Percentiles rank a stretch among this genome's conserved stretches.
These are phyloP conservation scores for Chrysolina haemoptera DNA, from an alignment of 2,888 invertebrate species.

Conservation along the genomic window DNA sequence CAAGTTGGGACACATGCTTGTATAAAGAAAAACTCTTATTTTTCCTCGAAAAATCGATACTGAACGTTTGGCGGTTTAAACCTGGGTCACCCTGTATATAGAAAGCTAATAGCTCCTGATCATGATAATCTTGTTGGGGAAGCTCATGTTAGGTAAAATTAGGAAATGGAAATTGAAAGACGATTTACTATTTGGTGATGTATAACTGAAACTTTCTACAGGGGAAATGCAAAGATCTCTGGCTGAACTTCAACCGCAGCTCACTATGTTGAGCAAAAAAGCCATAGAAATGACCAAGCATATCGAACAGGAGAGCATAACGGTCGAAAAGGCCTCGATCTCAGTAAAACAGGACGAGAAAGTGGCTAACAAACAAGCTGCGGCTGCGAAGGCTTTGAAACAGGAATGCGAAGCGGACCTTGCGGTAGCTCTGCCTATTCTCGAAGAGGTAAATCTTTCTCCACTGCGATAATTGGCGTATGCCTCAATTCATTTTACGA, in stretches of 20 bases:
- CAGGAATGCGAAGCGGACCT: slow-evolving; percentile 94
- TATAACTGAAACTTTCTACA: neutral
- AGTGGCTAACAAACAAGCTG: slow-evolving; percentile 89
- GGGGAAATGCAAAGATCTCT: slow-evolving; percentile 83
- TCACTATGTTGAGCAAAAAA: slow-evolving; percentile 81
- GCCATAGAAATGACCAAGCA: slow-evolving; percentile 83
- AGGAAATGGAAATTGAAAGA: too few relatives aligned
- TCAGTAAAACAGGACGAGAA: slow-evolving; percentile 90
- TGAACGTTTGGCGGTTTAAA: too few relatives aligned
- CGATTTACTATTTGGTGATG: too few relatives aligned
- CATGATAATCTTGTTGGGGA: too few relatives aligned
- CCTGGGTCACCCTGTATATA: too few relatives aligned
- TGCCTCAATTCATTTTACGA: too few relatives aligned
- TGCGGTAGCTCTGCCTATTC: slow-evolving; percentile 87
- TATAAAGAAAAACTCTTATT: too few relatives aligned
- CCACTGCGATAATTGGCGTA: too few relatives aligned
- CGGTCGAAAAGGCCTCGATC: slow-evolving; percentile 84
- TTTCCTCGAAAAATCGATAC: too few relatives aligned
- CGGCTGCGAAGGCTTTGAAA: slow-evolving; percentile 86
- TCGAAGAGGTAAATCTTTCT: slow-evolving; percentile 74
- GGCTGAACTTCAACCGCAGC: slow-evolving; percentile 81
- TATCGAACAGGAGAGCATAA: slow-evolving; percentile 82
- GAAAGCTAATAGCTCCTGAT: too few relatives aligned
- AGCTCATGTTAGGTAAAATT: too few relatives aligned
- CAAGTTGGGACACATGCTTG: too few relatives aligned